Evolutionary conservation across 2,797 vertebrate genomes (phyloP).

Genomic region (Odontamblyopus lacepedii): DNA sequence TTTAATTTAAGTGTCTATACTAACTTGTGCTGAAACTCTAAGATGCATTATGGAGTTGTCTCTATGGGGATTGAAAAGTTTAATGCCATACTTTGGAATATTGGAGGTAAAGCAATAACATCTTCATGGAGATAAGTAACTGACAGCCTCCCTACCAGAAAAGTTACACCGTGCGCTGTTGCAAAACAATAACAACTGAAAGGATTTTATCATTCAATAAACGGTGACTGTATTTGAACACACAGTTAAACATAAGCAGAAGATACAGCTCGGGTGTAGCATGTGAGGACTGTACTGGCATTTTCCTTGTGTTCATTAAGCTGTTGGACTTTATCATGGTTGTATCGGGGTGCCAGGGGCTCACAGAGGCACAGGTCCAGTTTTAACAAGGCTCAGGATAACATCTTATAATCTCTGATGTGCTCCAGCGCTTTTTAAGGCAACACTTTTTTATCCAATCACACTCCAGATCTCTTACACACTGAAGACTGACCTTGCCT

Average conservation of each 20-base stretch:
- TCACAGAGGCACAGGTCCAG: conserved; percentile 8
- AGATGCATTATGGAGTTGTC: too few relatives aligned
- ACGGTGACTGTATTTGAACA: not conserved
- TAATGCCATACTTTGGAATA: too few relatives aligned
- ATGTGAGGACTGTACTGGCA: not conserved
- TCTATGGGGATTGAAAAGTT: too few relatives aligned
- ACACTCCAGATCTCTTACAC: conserved; percentile 1
- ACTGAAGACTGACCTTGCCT: not conserved
- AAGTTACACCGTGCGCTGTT: too few relatives aligned
- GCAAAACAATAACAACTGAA: too few relatives aligned
- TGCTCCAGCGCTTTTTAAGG: conserved; percentile 13
- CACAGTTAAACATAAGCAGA: not conserved
- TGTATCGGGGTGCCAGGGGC: not conserved
- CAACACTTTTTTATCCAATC: conserved; percentile 11
- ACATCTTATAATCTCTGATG: conserved; percentile 28
- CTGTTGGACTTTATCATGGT: conserved; percentile 4
- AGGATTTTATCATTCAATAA: too few relatives aligned
- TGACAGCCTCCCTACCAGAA: too few relatives aligned
- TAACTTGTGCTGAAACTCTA: not conserved
- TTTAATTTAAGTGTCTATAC: too few relatives aligned
- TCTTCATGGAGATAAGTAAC: too few relatives aligned
- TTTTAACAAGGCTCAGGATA: conserved; percentile 25
- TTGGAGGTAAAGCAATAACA: too few relatives aligned
- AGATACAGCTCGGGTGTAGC: not conserved
- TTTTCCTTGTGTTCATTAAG: not conserved